Evolutionary conservation across 2,113 vertebrate genomes (phyloP), one percentile per base, ranked within the genome.

Genomic region (Xenotilapia caudafasciata): DNA sequence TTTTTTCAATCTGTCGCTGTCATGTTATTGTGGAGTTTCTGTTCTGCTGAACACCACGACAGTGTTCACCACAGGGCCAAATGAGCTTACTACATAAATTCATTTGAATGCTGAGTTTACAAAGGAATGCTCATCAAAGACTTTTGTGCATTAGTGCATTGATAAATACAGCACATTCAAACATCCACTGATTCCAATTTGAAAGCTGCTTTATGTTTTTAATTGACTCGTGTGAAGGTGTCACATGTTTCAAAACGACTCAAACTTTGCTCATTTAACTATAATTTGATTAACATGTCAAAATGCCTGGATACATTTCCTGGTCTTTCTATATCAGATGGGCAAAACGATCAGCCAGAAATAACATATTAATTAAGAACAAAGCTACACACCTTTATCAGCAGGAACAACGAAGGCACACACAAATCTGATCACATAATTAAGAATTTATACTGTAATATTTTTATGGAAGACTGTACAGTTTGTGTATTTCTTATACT

Each of bases 391-490:
- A 62, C 1, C 19, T 68, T 38, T 68, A 38, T 38, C 0, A 68
- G 19, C 33, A 68, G 33, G 6, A 68, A 68, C 60, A 68, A 21
- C 0, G 0, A n/a, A 0, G 10, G 3, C 33, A 65, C 60, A 8
- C 2, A 2, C 33, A 13, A 68, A 21, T 38, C 60, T 68, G 33
- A 65, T 35, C 31, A 65, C 9, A 65, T 65, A 35, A 12, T 65
- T 35, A 65, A 65, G 60, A 65, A 65, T 65, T 38, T n/a, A 65
- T 38, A 65, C 19, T 65, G 11, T 0, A 65, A 38, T 2, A 62
- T 35, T 35, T 35, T 62, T 38, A 38, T 65, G 4, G 19, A 38
- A 38, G 6, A 13, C 33, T 2, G 33, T 26, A 65, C 60, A 65
- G 60, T 42, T 73, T 73, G 12, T 70, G n/a, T 10, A 15, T 42